phyloP scores from a whole-genome alignment of 2,888 invertebrate genomes.

The Phania funesta region DNA sequence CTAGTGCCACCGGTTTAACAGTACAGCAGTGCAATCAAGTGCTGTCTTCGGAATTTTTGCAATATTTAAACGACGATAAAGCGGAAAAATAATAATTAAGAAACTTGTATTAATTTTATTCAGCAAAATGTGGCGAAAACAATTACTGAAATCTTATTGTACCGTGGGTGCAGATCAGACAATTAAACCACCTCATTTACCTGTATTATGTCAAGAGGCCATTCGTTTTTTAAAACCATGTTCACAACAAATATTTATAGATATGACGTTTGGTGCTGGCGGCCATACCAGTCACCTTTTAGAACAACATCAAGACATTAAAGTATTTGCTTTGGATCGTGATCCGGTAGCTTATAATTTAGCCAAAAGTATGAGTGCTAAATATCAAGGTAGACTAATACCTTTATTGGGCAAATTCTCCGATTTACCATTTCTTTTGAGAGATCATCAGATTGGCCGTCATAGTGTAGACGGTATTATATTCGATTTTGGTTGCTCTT shows the following conservation, averaged over 20 bases:
- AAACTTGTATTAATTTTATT: background rate
- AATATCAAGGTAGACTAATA: constrained; percentile 86
- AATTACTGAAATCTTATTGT: constrained; percentile 53
- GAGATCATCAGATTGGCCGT: constrained; percentile 82
- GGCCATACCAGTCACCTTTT: constrained; percentile 91
- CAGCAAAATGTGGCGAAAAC: constrained; percentile 58
- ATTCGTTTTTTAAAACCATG: constrained; percentile 85
- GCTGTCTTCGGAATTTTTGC: constrained; percentile 86
- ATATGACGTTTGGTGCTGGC: constrained; percentile 98
- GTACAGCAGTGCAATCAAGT: constrained; percentile 87
- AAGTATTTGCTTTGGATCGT: constrained; percentile 91
- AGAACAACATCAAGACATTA: constrained; percentile 84
- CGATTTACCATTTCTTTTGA: constrained; percentile 87
- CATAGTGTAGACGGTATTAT: constrained; percentile 91
- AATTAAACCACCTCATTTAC: constrained; percentile 82
- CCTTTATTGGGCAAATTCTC: constrained; percentile 95
- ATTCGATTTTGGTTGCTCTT: constrained; percentile 96
- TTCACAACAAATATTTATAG: constrained; percentile 86
- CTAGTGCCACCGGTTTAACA: constrained; percentile 88
- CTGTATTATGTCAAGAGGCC: constrained; percentile 88
- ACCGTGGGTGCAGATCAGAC: constrained; percentile 4
- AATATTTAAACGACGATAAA: constrained; percentile 84
- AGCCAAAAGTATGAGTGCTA: constrained; percentile 84
- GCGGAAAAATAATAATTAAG: constrained; percentile 59
- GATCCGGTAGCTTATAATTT: constrained; percentile 89